Percentiles rank a stretch among this genome's conserved stretches.
Conservation (phyloP, 2,113 vertebrate genomes). For the Tichodroma muraria region DNA sequence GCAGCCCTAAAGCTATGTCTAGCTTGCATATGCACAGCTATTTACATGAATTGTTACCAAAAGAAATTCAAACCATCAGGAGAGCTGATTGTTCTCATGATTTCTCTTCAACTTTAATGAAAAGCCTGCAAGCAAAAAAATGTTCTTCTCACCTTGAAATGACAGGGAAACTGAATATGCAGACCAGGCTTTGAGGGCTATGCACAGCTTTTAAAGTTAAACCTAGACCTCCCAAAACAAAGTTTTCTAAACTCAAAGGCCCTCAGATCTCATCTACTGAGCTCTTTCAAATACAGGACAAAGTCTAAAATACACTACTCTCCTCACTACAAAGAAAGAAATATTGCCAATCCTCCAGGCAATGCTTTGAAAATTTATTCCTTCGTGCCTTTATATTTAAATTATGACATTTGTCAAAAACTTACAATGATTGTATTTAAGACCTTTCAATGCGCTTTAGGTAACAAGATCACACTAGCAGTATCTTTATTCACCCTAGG, state of each 20-base stretch:
- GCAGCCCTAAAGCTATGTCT: slow-evolving; percentile 2
- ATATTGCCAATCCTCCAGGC: neutral
- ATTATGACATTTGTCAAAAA: slow-evolving; percentile 11
- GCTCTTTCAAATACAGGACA: neutral
- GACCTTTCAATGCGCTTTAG: neutral
- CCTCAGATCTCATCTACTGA: neutral
- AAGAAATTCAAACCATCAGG: slow-evolving; percentile 2
- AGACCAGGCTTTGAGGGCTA: neutral
- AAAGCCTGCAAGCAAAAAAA: slow-evolving; percentile 4
- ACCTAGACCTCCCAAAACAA: neutral
- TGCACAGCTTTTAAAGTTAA: neutral
- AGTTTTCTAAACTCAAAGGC: neutral
- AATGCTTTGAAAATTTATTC: slow-evolving; percentile 9
- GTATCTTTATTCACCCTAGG: neutral
- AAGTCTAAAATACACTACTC: neutral
- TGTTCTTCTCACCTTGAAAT: slow-evolving; percentile 28
- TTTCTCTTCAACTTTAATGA: slow-evolving; percentile 6
- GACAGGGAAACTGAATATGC: neutral
- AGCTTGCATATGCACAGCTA: neutral
- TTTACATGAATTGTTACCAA: neutral
- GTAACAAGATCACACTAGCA: neutral
- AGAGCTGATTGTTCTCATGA: neutral
- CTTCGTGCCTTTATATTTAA: neutral
- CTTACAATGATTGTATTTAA: neutral
- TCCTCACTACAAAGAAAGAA: neutral